Percentiles rank a stretch among this genome's conserved stretches.
phyloP scores from a whole-genome alignment of 2,113 vertebrate genomes.

The Bothrops jararaca region DNA sequence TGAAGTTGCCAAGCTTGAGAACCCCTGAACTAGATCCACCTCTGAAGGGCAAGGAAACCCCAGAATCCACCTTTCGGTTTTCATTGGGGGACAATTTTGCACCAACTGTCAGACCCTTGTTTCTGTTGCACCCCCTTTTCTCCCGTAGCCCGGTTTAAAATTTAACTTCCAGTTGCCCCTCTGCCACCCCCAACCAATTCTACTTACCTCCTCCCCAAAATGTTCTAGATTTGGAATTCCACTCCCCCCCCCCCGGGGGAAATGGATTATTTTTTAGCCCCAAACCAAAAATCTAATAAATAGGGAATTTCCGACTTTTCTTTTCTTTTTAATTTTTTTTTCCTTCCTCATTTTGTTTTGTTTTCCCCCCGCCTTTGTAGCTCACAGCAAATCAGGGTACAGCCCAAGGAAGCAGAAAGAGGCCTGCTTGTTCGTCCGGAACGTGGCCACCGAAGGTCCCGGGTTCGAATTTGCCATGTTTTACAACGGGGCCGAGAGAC shows the following conservation, averaged over 20 bases:
- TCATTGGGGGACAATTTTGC: too few relatives aligned
- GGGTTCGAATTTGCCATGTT: slow-evolving; percentile 83
- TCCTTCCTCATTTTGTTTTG: too few relatives aligned
- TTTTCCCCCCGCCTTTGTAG: background rate
- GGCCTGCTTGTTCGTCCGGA: slow-evolving; percentile 75
- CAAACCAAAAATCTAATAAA: background rate
- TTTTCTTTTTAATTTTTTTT: background rate
- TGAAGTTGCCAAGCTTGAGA: too few relatives aligned
- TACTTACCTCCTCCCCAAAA: background rate
- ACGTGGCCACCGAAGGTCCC: slow-evolving; percentile 65
- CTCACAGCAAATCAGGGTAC: background rate
- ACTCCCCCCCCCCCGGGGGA: fast-evolving
- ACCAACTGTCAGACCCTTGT: too few relatives aligned
- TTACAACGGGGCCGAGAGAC: slow-evolving; percentile 69
- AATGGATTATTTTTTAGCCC: background rate
- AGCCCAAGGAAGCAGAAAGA: too few relatives aligned
- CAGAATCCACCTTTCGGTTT: too few relatives aligned
- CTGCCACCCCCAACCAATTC: background rate
- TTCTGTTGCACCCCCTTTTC: too few relatives aligned
- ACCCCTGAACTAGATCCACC: too few relatives aligned
- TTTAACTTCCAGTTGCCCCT: background rate
- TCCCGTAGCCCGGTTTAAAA: background rate
- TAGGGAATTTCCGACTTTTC: background rate
- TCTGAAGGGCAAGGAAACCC: too few relatives aligned
- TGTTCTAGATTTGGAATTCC: background rate